Evolutionary conservation across 2,797 vertebrate species (phyloP).

Genomic region (Anguilla pacifica): DNA sequence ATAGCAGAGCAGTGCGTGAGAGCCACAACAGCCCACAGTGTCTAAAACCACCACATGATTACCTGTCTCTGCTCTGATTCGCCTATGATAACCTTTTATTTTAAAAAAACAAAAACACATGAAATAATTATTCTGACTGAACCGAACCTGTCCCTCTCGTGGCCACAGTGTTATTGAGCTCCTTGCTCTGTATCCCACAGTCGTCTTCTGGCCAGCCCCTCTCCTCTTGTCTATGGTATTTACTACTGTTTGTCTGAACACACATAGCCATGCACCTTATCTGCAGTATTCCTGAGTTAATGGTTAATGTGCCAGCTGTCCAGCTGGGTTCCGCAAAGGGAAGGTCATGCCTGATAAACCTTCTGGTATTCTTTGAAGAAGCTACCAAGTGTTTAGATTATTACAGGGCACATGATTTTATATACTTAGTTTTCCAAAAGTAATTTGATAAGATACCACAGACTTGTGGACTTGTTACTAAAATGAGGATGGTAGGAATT

Average conservation of each 20-base stretch:
- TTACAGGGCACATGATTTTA: too few species aligned
- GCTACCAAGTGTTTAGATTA: too few species aligned
- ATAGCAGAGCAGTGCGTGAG: constrained; percentile 32
- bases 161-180: background rate
- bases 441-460: too few species aligned
- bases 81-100: background rate
- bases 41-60: constrained; percentile 34
- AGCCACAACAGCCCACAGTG: constrained; percentile 47
- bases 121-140: background rate
- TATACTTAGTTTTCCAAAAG: too few species aligned
- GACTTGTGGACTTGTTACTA: too few species aligned
- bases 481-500: too few species aligned
- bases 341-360: too few species aligned
- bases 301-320: constrained; percentile 15
- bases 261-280: background rate
- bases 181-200: background rate
- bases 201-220: background rate
- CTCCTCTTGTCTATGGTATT: background rate
- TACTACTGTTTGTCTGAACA: background rate
- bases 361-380: too few species aligned
- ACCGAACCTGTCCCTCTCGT: background rate
- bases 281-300: background rate
- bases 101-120: background rate
- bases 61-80: background rate
- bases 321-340: too few species aligned